phyloP scores from a whole-genome alignment of 2,113 vertebrate species.

The Nothocercus julius region DNA sequence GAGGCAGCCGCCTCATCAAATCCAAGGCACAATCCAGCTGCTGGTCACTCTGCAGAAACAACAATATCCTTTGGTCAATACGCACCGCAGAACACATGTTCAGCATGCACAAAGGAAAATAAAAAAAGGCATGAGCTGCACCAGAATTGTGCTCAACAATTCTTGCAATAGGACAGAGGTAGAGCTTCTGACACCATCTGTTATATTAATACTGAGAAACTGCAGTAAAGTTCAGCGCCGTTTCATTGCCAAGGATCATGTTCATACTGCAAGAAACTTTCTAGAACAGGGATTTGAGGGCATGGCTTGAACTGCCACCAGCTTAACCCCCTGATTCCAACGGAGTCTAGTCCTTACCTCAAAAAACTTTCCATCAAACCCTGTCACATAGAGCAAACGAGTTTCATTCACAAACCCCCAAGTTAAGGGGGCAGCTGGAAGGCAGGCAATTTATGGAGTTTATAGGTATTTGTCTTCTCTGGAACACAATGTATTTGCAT shows the following conservation, averaged over 20 bases:
- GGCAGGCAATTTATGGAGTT: neutral
- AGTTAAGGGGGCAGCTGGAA: neutral
- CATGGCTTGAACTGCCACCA: fast-evolving
- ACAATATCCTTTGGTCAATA: neutral
- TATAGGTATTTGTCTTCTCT: neutral
- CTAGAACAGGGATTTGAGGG: neutral
- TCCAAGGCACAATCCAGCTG: conserved; percentile 99
- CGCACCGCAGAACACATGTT: neutral
- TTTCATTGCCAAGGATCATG: fast-evolving
- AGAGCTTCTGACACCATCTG: neutral
- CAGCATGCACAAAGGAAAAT: no score
- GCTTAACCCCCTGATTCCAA: fast-evolving
- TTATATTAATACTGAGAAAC: neutral
- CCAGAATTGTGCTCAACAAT: neutral
- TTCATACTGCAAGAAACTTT: no score
- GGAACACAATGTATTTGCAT: no score
- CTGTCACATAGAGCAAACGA: neutral
- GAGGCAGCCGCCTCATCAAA: conserved; percentile 99
- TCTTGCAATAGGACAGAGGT: fast-evolving
- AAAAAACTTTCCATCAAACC: neutral
- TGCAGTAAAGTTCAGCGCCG: neutral
- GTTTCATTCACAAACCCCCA: neutral
- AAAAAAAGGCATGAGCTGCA: neutral
- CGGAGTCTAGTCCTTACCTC: neutral
- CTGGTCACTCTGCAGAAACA: conserved; percentile 88